Evolutionary conservation across 1,140 invertebrate genomes (phyloP), one percentile per base, ranked within the genome.

Genomic region (Octopus bimaculoides): DNA sequence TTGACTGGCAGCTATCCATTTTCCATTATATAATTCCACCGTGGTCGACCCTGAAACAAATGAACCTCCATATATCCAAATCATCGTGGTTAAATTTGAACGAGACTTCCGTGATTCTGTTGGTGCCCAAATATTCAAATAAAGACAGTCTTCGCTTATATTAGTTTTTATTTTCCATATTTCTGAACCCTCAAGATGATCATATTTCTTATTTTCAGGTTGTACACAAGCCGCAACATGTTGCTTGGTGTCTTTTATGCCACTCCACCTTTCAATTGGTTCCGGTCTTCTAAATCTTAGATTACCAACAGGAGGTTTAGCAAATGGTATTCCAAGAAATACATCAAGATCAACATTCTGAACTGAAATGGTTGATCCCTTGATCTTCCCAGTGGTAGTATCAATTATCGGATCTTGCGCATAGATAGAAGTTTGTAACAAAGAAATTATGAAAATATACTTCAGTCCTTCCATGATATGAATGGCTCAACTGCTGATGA

Each of bases 81-180:
- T 93, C 93, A 98, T 94, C 52, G 98, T 96, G n/a, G 96, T 94
- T 76, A 95, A 93, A 85, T 94, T 95, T 1, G 26, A 56, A 3
- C 56, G 54, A 17, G 53, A 73, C 3, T 52, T 55, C 12, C 73
- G 86, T 94, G 78, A 14, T 5, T 61, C 77, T n/a, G 73, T 41
- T 4, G 96, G 96, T 82, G 93, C 87, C 91, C 91, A 93, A 5
- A 99, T 95, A 89, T 97, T 98, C 77, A 99, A 92, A 89, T 96
- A 97, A 9, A 99, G 93, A 89, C 97, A 99, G 90, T 99, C 97
- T 92, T 99, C 97, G 83, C 93, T 96, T 81, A 97, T 90, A 54
- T 93, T 93, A 10, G 96, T 97, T 87, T 98, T 97, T 41, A 96
- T 95, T 90, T 98, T 98, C 97, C 97, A 98, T 94, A 98, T 97